A percentile compares a stretch with the other conserved stretches of the same genome.
These are phyloP conservation scores for Ophion ventricosus DNA, from an alignment of 2,888 invertebrate genomes.

Conservation along the genomic window DNA sequence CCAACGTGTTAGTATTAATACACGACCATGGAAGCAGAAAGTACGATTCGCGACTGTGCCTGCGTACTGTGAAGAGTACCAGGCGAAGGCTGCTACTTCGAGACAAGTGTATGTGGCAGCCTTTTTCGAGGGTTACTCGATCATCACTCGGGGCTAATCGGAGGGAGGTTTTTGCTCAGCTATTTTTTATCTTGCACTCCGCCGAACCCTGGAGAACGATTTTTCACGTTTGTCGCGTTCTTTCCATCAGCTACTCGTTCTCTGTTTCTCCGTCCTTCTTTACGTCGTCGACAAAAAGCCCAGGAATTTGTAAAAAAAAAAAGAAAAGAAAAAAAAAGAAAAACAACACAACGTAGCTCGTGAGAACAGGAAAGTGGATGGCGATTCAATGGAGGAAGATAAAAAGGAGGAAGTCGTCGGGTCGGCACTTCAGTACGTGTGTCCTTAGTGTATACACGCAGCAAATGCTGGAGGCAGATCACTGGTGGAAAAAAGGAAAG, in stretches of 20 bases:
- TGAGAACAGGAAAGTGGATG: conserved; percentile 15
- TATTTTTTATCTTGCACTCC: conserved; percentile 22
- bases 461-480: conserved; percentile 52
- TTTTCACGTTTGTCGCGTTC: conserved; percentile 33
- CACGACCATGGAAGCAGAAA: neutral
- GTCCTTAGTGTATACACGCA: conserved; percentile 24
- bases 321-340: conserved; percentile 22
- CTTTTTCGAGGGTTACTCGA: conserved; percentile 8
- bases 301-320: conserved; percentile 45
- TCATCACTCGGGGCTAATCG: conserved; percentile 36
- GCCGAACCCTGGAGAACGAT: conserved; percentile 13
- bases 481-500: conserved; percentile 44
- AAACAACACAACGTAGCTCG: neutral
- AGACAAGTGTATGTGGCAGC: conserved; percentile 16
- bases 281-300: neutral
- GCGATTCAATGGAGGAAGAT: conserved; percentile 4
- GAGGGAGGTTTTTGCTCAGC: conserved; percentile 24
- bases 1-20: too few relatives aligned
- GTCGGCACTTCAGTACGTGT: conserved; percentile 29
- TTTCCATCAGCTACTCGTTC: neutral
- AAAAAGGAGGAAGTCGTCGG: conserved; percentile 26
- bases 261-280: neutral
- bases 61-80: too few relatives aligned
- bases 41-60: neutral
- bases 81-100: neutral